Evolutionary conservation across 1,140 invertebrate genomes (phyloP), one percentile per base, ranked within the genome.

Genomic region (Panagrolaimus sp.): DNA sequence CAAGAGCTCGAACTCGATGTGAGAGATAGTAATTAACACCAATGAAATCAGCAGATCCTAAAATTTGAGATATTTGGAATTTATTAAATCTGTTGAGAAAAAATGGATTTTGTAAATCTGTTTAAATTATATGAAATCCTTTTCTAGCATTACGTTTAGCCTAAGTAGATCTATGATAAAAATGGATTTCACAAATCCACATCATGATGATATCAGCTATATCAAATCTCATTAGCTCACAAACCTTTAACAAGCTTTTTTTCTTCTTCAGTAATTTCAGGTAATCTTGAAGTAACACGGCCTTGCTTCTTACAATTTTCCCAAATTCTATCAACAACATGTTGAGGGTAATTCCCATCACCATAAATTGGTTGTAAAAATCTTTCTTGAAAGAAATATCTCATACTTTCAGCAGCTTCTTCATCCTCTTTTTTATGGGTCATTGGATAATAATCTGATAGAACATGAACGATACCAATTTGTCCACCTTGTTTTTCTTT

Each of bases 281-380:
- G 83, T 13, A 84, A 69, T 44, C 79, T 46, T 9, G 82, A 81
- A n/a, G 63, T 66, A 0, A 63, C 57, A 0, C 66, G 67, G 0
- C 78, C 51, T 57, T 57, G 76, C 16, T 69, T 45, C 16, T 53
- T 64, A 38, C 75, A 82, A 47, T 80, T 78, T 14, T 67, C 47
- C 8, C 65, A 73, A 5, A 84, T 74, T 25, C 45, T 63, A 9
- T 75, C 66, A 48, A 77, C 81, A 77, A 84, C 81, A 0, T 81
- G 69, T 9, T 73, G 61, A 5, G 83, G 82, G 67, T 84, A 84
- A 69, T 84, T 82, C 1, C 83, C 83, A 57, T 57, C 51, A 2
- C 46, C 46, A 66, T 76, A 79, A 27, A 84, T 81, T 27, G 83
- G 76, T 42, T 82, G 72, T 16, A 81, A 78, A 67, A 80, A 84